Evolutionary conservation across 2,797 vertebrate genomes (phyloP), one percentile per base, ranked within the genome.

Genomic region (Neoniphon sammara): DNA sequence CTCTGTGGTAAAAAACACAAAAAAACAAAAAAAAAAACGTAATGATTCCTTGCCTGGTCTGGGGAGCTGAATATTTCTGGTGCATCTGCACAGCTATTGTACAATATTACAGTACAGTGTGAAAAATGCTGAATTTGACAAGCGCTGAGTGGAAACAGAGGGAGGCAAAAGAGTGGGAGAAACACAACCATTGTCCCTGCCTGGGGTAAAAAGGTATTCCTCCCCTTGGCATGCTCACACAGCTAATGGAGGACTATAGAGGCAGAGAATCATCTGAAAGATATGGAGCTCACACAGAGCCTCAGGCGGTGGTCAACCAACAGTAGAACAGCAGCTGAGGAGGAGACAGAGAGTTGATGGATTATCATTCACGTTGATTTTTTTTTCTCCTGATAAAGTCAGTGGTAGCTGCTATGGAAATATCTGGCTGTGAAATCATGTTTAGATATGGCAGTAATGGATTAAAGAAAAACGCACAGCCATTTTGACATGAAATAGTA

Each of bases 241-340:
- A 42, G 49, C 49, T 74, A 44, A 66, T 63, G 23, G 50, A 71
- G 49, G 58, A 1, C 60, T 14, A 61, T 17, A 15, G 56, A 62
- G 55, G 55, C 54, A 55, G 49, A 59, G 55, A 46, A 50, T 69
- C 50, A 27, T 25, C 20, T 56, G 49, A 61, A 55, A 55, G 34
- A n/a, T 7, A 44, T 15, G 4, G 15, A 1, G 10, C 55, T 54
- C 0, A 0, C 31, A 54, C 53, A 68, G 15, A 44, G 23, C 66
- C 44, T 64, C 66, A 20, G 53, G 68, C 60, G 18, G 57, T 14
- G 5, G 25, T 39, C 36, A 7, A 12, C 36, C 10, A 39, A 5
- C 3, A 46, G 44, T 5, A 46, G 5, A 11, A 20, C 46, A 21
- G 31, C 10, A 2, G 36, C 58, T 60, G 66, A 11, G 11, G 20